Evolutionary conservation across 2,797 vertebrate genomes (phyloP).

Genomic region (Margarornis squamiger): DNA sequence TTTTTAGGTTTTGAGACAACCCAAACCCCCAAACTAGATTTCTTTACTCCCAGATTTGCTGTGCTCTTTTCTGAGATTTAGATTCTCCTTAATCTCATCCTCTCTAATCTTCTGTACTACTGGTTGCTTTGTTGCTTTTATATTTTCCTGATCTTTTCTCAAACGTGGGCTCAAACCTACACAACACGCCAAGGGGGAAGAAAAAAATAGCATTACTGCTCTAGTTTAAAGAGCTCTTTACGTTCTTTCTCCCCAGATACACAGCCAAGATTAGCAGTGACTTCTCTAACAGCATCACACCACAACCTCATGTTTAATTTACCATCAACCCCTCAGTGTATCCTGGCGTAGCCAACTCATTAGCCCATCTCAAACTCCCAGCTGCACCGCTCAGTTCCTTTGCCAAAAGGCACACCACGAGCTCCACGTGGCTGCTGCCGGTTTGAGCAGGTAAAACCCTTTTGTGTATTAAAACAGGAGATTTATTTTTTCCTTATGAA

Average conservation of each 20-base stretch:
- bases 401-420: neutral
- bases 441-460: neutral
- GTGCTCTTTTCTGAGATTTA: neutral
- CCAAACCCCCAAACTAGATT: neutral
- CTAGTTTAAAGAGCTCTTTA: slow-evolving; percentile 58
- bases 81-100: slow-evolving; percentile 32
- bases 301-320: slow-evolving; percentile 61
- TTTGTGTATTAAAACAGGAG: neutral
- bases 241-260: slow-evolving; percentile 50
- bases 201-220: slow-evolving; percentile 60
- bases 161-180: slow-evolving; percentile 58
- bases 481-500: neutral
- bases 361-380: slow-evolving; percentile 26
- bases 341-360: slow-evolving; percentile 40
- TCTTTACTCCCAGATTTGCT: slow-evolving; percentile 7
- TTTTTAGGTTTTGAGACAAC: slow-evolving; percentile 13
- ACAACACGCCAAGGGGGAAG: slow-evolving; percentile 36
- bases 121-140: slow-evolving; percentile 28
- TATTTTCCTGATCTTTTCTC: slow-evolving; percentile 36
- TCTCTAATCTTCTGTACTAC: slow-evolving; percentile 32
- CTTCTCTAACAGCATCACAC: slow-evolving; percentile 28
- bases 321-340: slow-evolving; percentile 45
- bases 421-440: neutral
- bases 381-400: neutral
- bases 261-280: slow-evolving; percentile 57